phyloP scores from a whole-genome alignment of 2,113 vertebrate genomes.

The Menura novaehollandiae region DNA sequence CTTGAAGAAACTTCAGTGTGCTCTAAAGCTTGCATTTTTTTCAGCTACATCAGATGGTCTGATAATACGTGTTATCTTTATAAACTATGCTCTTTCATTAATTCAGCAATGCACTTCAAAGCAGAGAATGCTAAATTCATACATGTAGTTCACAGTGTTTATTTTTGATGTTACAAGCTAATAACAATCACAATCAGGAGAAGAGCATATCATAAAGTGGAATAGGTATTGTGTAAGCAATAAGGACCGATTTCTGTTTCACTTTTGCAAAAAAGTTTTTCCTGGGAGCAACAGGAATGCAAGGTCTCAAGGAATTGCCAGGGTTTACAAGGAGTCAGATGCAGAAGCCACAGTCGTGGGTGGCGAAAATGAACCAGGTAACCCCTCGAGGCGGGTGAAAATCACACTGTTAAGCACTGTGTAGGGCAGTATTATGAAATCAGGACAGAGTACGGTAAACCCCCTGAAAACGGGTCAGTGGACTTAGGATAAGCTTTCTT shows the following conservation, averaged over 20 bases:
- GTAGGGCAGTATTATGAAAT: not conserved
- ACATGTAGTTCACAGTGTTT: not conserved
- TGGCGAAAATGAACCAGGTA: not conserved
- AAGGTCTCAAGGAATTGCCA: not conserved
- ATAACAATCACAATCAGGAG: not conserved
- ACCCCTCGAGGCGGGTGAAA: not conserved
- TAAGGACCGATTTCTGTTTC: not conserved
- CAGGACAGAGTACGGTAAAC: conserved; percentile 25
- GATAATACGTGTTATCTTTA: not conserved
- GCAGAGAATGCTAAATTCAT: not conserved
- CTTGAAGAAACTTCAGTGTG: not conserved
- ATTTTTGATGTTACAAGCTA: not conserved
- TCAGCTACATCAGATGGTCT: not conserved
- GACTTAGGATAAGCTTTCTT: not conserved
- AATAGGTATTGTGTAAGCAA: not conserved
- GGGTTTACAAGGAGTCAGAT: not conserved
- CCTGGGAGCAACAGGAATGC: not conserved
- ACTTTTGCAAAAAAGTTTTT: not conserved
- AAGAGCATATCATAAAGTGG: not conserved
- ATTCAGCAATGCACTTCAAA: not conserved
- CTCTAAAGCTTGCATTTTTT: not conserved
- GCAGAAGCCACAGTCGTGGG: not conserved
- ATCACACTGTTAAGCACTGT: not conserved
- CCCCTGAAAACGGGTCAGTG: not conserved
- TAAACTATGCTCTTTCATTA: not conserved